Evolutionary conservation across 2,113 vertebrate species (phyloP).

Genomic region (Eclectus roratus): DNA sequence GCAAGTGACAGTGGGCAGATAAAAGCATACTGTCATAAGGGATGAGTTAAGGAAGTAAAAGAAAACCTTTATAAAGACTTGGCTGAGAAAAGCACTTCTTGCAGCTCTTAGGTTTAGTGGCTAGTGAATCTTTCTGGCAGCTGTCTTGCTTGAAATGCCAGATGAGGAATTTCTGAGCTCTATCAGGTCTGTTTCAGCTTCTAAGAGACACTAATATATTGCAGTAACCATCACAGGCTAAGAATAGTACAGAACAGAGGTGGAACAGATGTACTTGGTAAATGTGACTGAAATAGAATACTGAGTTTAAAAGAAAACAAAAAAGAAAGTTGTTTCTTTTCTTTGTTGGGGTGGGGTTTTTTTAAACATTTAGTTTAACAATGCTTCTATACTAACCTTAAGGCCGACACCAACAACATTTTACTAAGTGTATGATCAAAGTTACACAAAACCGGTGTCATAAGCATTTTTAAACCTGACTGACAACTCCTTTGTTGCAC

Average conservation of each 20-base stretch:
- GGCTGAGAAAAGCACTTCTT: conserved; percentile 21
- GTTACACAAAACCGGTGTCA: rapidly evolving
- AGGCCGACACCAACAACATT: neutral
- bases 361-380: neutral
- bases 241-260: neutral
- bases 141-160: neutral
- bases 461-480: neutral
- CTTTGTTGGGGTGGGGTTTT: neutral
- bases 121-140: neutral
- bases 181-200: neutral
- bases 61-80: neutral
- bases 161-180: neutral
- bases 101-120: neutral
- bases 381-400: neutral
- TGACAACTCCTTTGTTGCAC: neutral
- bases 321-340: neutral
- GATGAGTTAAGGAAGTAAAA: neutral
- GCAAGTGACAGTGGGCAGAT: neutral
- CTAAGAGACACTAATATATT: neutral
- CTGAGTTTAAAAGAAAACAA: neutral
- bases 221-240: neutral
- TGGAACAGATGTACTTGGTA: neutral
- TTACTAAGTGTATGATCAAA: neutral
- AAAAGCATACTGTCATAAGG: neutral
- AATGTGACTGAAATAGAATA: neutral